These are phyloP conservation scores for Heterodera schachtii DNA, from an alignment of 1,140 invertebrate species.

Conservation along the genomic window DNA sequence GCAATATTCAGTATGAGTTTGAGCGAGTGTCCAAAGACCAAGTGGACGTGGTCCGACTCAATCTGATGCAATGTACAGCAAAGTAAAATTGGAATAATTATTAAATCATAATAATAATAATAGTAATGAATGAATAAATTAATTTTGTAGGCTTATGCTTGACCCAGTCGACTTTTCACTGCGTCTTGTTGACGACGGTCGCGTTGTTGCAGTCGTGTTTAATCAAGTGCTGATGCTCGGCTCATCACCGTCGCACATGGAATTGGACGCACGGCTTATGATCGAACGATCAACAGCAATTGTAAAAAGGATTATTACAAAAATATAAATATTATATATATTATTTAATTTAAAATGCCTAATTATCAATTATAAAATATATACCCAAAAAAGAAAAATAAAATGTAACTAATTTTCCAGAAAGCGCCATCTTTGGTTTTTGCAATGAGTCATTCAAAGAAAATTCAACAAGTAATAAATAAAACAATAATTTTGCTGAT, in stretches of 20 bases:
- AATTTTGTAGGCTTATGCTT: not conserved
- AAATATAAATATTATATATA: too few relatives aligned
- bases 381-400: too few relatives aligned
- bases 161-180: not conserved
- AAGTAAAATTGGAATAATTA: not conserved
- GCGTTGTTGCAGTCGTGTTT: not conserved
- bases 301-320: not conserved
- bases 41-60: not conserved
- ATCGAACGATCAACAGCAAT: not conserved
- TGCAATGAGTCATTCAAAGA: not conserved
- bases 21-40: too few relatives aligned
- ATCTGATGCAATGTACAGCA: not conserved
- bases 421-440: not conserved
- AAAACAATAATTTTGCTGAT: not conserved
- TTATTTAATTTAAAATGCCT: too few relatives aligned
- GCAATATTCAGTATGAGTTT: not conserved
- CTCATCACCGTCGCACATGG: not conserved
- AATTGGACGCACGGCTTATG: not conserved
- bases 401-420: too few relatives aligned
- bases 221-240: not conserved
- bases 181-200: not conserved
- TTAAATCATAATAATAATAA: not conserved
- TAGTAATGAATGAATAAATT: not conserved
- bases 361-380: too few relatives aligned
- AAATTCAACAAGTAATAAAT: not conserved